Base-by-base conservation (phyloP, 2,888 invertebrate genomes). In the Pycnomerus fuliginosus region DNA sequence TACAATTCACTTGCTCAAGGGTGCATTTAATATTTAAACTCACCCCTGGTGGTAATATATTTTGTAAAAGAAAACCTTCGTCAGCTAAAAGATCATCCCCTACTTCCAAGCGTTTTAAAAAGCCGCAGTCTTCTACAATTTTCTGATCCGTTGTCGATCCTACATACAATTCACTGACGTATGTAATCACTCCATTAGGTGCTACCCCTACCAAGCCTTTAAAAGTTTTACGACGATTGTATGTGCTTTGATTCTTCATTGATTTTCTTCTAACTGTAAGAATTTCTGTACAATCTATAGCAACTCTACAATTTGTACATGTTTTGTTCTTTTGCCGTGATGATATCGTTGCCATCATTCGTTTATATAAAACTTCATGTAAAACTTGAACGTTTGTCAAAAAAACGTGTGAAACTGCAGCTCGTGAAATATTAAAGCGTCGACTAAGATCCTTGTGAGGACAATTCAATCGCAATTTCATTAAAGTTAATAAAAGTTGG, bases 151-250 rank as follows among this genome's bases (percentile, higher is more conserved):
- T 58, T 15, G 44, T 47, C 3, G 55, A 53, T 3, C 64, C 62
- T 14, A 58, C 58, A 46, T 56, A 63, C n/a, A 56, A 31, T 5
- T 46, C 38, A 35, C 58, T 58, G 0, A 53, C 44, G 48, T 50
- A 62, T 3, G 58, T 60, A 3, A 60, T 37, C 3, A 57, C 53
- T 3, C 62, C 62, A 53, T 60, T 59, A 14, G 62, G 61, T 13
- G 61, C 60, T 36, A 58, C 53, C 8, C 53, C 59, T 3, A 62
- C 41, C 5, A 63, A 32, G 12, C 33, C 52, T 45, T 62, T 64
- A 25, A 53, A 36, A 1, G 61, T 62, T 34, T 61, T 58, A 14
- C 39, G 24, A 27, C 55, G 52, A 40, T 62, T 60, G 25, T 58
- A 60, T 7, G 40, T 37, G 35, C 55, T 56, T 25, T 25, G 10